Conservation (phyloP, 2,888 invertebrate species). For the Altica lythri region DNA sequence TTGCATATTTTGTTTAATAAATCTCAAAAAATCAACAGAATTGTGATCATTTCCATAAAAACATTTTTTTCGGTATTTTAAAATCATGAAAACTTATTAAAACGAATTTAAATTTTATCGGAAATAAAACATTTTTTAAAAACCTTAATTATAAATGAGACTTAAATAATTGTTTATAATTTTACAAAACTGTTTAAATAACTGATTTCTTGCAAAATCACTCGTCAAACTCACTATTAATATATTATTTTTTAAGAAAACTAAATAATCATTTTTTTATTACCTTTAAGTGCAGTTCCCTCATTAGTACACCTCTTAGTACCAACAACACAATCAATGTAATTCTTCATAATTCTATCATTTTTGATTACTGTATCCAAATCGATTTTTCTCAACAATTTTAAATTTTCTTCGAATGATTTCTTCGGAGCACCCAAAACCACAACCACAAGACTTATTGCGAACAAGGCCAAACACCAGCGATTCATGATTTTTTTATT, state of each 20-base stretch:
- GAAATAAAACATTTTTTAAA: neutral
- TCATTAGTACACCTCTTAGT: constrained; percentile 70
- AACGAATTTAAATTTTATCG: neutral
- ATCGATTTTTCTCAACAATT: constrained; percentile 59
- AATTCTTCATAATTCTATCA: constrained; percentile 66
- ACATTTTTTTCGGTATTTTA: too few species aligned
- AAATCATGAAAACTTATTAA: neutral
- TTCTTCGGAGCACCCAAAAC: constrained; percentile 25
- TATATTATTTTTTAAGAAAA: neutral
- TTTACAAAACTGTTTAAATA: neutral
- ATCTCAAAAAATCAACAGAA: too few species aligned
- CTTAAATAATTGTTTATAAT: too few species aligned
- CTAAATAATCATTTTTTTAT: constrained; percentile 45
- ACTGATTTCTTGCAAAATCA: neutral
- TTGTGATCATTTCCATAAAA: too few species aligned
- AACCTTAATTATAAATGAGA: neutral
- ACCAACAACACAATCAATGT: constrained; percentile 68
- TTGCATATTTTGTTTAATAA: too few species aligned
- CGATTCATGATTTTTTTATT: constrained; percentile 19
- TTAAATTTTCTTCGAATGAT: constrained; percentile 65
- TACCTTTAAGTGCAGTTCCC: constrained; percentile 72
- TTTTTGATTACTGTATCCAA: constrained; percentile 68
- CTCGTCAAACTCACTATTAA: neutral
- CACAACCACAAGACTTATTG: constrained; percentile 12
- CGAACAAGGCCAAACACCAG: constrained; percentile 7